A percentile compares a stretch with the other conserved stretches of the same genome.
phyloP scores from a whole-genome alignment of 2,888 invertebrate genomes.

The Eupithecia exiguata region DNA sequence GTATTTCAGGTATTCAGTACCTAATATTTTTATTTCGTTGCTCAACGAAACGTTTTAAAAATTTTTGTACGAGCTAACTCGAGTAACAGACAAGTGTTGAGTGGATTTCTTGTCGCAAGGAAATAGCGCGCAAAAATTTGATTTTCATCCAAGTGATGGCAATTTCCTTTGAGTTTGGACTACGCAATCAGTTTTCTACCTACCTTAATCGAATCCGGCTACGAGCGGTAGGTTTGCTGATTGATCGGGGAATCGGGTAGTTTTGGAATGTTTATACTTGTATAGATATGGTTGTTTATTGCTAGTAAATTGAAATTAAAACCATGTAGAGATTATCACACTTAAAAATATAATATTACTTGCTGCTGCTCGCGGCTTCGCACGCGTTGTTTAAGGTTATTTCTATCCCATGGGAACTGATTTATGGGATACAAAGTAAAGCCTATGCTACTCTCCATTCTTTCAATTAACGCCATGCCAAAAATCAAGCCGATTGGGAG shows the following conservation, averaged over 20 bases:
- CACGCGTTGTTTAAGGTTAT: too few species aligned
- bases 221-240: constrained; percentile 21
- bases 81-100: constrained; percentile 49
- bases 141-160: constrained; percentile 43
- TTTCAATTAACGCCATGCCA: too few species aligned
- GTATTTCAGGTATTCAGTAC: background rate
- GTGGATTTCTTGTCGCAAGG: constrained; percentile 51
- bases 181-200: constrained; percentile 39
- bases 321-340: background rate
- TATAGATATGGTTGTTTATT: background rate
- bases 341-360: too few species aligned
- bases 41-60: background rate
- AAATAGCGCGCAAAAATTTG: constrained; percentile 51
- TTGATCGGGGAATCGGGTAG: constrained; percentile 21
- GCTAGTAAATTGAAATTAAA: background rate
- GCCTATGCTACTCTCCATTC: too few species aligned
- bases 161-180: constrained; percentile 43
- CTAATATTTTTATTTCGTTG: background rate
- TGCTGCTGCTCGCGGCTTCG: too few species aligned
- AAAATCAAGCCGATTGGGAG: too few species aligned
- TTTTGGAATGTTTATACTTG: constrained; percentile 14
- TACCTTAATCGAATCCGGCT: constrained; percentile 30
- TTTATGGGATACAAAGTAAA: too few species aligned
- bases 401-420: too few species aligned
- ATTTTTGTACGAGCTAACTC: constrained; percentile 43